Conservation (phyloP, 2,113 vertebrate species). For the Campylorhamphus procurvoides region DNA sequence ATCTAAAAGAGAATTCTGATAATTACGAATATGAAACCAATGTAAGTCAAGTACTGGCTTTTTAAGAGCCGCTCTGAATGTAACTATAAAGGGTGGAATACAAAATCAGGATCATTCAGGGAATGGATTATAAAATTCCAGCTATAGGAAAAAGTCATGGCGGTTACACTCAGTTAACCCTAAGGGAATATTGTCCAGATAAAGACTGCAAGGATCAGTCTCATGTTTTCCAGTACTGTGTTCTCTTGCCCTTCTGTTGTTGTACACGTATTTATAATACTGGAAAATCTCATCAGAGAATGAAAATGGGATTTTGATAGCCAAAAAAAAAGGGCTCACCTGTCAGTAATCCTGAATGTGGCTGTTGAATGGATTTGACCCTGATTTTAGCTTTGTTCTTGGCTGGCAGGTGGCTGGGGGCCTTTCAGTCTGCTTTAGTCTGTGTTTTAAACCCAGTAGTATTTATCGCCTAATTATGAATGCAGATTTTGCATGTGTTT, state of each 20-base stretch:
- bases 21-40: not conserved
- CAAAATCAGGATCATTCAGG: not conserved
- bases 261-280: not conserved
- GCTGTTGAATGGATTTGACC: slow-evolving; percentile 30
- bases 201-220: not conserved
- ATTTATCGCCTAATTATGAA: slow-evolving; percentile 45
- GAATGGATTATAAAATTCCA: not conserved
- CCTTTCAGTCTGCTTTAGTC: slow-evolving; percentile 38
- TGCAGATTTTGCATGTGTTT: slow-evolving; percentile 62
- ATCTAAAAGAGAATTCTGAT: not conserved
- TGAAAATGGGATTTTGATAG: not conserved
- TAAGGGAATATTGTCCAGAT: not conserved
- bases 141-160: not conserved
- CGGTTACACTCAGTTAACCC: not conserved
- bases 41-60: not conserved
- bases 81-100: not conserved
- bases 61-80: not conserved
- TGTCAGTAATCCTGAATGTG: not conserved
- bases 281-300: not conserved
- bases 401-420: slow-evolving; percentile 52
- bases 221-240: not conserved
- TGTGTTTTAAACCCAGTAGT: slow-evolving; percentile 25
- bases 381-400: slow-evolving; percentile 25
- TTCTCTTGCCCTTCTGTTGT: not conserved
- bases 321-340: not conserved